Evolutionary conservation across 2,113 vertebrate species (phyloP).

Genomic region (Chaetodon auriga): DNA sequence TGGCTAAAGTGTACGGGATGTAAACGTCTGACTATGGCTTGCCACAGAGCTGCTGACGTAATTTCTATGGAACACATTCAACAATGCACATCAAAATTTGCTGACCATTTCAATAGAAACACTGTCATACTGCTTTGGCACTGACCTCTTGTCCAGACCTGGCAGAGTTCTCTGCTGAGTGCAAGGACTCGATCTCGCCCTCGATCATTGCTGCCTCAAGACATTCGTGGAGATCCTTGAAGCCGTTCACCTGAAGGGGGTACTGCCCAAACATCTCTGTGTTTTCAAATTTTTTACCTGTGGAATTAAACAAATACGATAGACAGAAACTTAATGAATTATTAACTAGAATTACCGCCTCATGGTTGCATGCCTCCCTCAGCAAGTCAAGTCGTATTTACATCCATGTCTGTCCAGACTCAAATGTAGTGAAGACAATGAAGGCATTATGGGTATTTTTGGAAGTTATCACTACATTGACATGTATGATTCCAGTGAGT

Average conservation of each 20-base stretch:
- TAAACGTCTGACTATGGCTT: no score
- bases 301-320: background rate
- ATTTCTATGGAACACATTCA: no score
- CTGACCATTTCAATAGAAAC: background rate
- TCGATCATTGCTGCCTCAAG: conserved; percentile 98
- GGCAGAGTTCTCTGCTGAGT: conserved; percentile 94
- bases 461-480: no score
- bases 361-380: no score
- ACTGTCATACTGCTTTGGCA: background rate
- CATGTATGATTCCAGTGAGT: no score
- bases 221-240: conserved; percentile 98
- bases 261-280: conserved; percentile 99
- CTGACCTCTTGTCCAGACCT: conserved; percentile 90
- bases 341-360: no score
- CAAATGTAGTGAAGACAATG: no score
- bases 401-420: no score
- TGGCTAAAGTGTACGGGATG: background rate
- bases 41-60: background rate
- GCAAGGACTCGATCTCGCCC: conserved; percentile 98
- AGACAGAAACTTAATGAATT: background rate
- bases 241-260: conserved; percentile 97
- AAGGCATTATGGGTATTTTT: no score
- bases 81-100: background rate
- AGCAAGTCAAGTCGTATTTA: no score
- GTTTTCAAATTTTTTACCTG: conserved; percentile 99